Conservation (phyloP, 1,140 invertebrate genomes). For the Linepithema humile region DNA sequence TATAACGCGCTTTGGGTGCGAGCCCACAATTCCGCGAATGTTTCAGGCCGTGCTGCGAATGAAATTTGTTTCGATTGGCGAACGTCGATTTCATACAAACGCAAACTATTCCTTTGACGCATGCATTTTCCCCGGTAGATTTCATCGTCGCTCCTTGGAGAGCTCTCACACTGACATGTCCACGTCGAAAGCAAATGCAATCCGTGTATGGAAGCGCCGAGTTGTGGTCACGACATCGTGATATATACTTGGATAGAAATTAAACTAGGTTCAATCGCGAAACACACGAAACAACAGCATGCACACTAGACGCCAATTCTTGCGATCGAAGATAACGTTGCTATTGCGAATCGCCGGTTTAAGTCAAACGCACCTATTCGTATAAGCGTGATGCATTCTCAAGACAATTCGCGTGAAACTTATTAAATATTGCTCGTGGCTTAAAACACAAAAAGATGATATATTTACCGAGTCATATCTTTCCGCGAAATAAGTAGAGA, state of each 20-base stretch:
- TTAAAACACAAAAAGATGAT: constrained; percentile 9
- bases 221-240: constrained; percentile 68
- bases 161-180: constrained; percentile 49
- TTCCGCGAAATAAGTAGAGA: not conserved
- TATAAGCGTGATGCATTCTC: too few species aligned
- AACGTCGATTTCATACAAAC: constrained; percentile 12
- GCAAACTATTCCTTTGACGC: constrained; percentile 63
- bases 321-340: constrained; percentile 55
- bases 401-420: not conserved
- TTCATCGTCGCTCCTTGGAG: constrained; percentile 57
- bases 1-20: constrained; percentile 35
- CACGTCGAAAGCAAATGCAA: constrained; percentile 42
- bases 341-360: constrained; percentile 10
- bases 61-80: constrained; percentile 52
- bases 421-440: not conserved
- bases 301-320: constrained; percentile 29
- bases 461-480: not conserved
- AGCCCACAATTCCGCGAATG: constrained; percentile 33
- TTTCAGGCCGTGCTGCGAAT: constrained; percentile 20
- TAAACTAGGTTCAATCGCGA: constrained; percentile 67
- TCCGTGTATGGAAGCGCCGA: constrained; percentile 61
- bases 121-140: constrained; percentile 41
- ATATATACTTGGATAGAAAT: constrained; percentile 66
- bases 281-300: constrained; percentile 64
- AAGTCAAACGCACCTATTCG: too few species aligned